Percentiles rank a stretch among this genome's conserved stretches.
These are phyloP conservation scores for Diabrotica balteata DNA, from an alignment of 2,888 invertebrate genomes.

Conservation along the genomic window DNA sequence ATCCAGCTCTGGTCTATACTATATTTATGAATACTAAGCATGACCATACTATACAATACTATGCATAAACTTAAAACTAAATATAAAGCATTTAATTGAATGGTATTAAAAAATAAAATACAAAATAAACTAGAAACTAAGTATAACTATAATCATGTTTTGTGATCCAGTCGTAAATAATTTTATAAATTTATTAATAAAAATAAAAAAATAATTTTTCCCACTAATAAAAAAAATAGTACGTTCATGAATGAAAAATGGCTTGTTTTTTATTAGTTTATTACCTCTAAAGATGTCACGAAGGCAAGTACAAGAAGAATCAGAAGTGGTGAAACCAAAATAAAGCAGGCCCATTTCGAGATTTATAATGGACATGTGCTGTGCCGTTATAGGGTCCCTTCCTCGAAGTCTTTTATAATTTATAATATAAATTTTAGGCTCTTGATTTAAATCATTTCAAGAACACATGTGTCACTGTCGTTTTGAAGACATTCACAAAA, in stretches of 20 bases:
- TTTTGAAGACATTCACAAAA: neutral
- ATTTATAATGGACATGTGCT: conserved; percentile 24
- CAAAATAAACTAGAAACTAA: too few relatives aligned
- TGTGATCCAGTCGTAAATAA: too few relatives aligned
- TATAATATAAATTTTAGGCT: conserved; percentile 13
- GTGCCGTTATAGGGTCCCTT: conserved; percentile 11
- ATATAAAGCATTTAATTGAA: too few relatives aligned
- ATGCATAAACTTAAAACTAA: too few relatives aligned
- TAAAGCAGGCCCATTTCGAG: conserved; percentile 23
- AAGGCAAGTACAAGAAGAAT: conserved; percentile 8
- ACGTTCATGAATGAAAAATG: neutral
- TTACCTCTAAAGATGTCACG: conserved; percentile 24
- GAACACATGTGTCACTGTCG: conserved; percentile 23
- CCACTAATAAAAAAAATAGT: too few relatives aligned
- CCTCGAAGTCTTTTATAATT: conserved; percentile 2
- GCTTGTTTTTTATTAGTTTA: conserved; percentile 9
- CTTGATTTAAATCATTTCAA: conserved; percentile 14
- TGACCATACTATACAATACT: too few relatives aligned
- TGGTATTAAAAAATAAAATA: too few relatives aligned
- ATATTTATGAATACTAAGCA: too few relatives aligned
- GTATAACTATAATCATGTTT: too few relatives aligned
- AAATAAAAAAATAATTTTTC: too few relatives aligned
- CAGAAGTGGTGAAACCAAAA: conserved; percentile 27
- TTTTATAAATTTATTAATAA: too few relatives aligned
- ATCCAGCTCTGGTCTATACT: too few relatives aligned